These are phyloP conservation scores for Takifugu ocellatus DNA, from an alignment of 2,797 vertebrate species.

Conservation along the genomic window DNA sequence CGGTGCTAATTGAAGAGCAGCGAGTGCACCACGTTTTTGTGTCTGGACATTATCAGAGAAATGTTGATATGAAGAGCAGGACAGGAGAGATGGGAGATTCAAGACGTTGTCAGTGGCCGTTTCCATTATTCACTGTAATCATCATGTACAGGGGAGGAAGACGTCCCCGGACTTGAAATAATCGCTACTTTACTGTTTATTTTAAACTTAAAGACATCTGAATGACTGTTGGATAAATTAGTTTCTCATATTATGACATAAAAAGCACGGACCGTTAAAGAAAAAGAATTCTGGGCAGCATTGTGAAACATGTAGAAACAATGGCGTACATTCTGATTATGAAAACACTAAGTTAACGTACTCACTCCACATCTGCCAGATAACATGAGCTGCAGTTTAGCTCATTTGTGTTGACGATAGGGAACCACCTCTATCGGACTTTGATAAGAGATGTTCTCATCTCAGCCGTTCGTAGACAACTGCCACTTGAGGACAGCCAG, in stretches of 20 bases:
- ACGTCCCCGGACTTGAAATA: no score
- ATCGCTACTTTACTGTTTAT: no score
- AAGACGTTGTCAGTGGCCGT: constrained; percentile 28
- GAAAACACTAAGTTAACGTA: neutral
- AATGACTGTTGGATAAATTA: no score
- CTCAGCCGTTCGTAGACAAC: constrained; percentile 27
- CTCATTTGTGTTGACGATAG: constrained; percentile 35
- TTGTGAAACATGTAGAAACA: no score
- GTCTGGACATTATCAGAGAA: constrained; percentile 66
- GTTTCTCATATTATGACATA: no score
- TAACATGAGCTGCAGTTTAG: constrained; percentile 11
- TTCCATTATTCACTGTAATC: constrained; percentile 17
- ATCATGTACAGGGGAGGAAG: neutral
- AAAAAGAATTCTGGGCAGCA: no score
- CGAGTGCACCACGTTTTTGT: constrained; percentile 43
- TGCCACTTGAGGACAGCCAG: constrained; percentile 31
- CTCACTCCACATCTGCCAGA: constrained; percentile 1
- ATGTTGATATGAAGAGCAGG: constrained; percentile 48
- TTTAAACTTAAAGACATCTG: no score
- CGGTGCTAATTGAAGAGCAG: constrained; percentile 70
- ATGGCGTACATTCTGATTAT: neutral
- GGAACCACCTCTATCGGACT: constrained; percentile 28
- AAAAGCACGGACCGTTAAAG: no score
- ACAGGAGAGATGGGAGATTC: constrained; percentile 22
- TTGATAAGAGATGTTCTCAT: constrained; percentile 29